Conservation (phyloP, 2,888 invertebrate species). For the Drosophila sordidula region DNA sequence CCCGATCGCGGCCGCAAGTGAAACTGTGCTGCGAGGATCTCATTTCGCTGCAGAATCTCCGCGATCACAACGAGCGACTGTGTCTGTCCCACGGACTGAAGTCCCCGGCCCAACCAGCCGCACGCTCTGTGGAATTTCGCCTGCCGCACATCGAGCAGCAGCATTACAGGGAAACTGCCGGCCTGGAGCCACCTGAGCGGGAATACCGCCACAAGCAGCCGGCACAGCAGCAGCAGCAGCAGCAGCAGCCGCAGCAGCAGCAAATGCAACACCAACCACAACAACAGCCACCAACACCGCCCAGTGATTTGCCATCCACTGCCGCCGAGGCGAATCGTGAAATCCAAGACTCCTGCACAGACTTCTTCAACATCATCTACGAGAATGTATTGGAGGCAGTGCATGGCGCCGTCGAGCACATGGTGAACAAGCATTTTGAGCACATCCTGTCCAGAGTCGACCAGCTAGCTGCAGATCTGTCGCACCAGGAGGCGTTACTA, state of each 20-base stretch:
- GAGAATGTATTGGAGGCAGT: constrained; percentile 81
- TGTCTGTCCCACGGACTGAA: neutral
- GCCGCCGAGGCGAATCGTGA: constrained; percentile 25
- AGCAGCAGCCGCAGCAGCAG: constrained; percentile 3
- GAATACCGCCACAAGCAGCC: constrained; percentile 4
- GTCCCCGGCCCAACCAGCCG: neutral
- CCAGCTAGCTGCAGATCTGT: constrained; percentile 33
- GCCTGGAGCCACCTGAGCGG: neutral
- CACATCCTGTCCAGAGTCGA: constrained; percentile 45
- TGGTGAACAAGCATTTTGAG: constrained; percentile 54
- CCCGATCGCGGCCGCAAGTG: neutral
- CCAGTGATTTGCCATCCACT: constrained; percentile 1
- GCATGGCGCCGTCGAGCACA: constrained; percentile 48
- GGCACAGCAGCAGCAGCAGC: neutral
- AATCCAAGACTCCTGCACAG: constrained; percentile 73
- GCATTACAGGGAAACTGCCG: neutral
- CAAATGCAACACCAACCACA: constrained; percentile 1
- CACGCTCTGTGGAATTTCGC: constrained; percentile 35
- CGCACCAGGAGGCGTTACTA: constrained; percentile 43
- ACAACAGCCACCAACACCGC: neutral
- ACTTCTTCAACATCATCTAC: constrained; percentile 78
- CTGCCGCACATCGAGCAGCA: constrained; percentile 21
- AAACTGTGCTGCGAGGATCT: constrained; percentile 14
- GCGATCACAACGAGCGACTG: constrained; percentile 12
- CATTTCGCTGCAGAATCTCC: neutral